A percentile compares a stretch with the other conserved stretches of the same genome.
Conservation (phyloP, 2,888 invertebrate genomes). For the Molanna angustata region DNA sequence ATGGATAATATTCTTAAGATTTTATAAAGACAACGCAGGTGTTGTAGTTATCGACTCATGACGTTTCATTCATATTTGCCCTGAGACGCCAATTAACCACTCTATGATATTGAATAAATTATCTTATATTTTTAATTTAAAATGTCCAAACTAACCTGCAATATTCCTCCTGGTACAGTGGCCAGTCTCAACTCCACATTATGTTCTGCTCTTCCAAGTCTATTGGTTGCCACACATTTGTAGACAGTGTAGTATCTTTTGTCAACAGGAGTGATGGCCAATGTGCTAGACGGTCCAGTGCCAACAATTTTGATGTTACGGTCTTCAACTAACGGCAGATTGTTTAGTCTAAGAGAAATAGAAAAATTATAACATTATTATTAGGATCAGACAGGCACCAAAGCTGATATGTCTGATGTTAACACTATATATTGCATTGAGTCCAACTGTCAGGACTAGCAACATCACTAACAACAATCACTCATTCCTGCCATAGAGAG, state of each 20-base stretch:
- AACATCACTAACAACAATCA: neutral
- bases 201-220: constrained; percentile 65
- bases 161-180: constrained; percentile 63
- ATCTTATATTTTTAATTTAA: neutral
- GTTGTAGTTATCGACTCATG: too few relatives aligned
- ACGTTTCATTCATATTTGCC: too few relatives aligned
- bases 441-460: neutral
- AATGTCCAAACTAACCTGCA: constrained; percentile 41
- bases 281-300: constrained; percentile 68
- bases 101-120: neutral
- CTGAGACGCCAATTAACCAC: neutral
- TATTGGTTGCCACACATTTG: constrained; percentile 79
- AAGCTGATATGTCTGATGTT: too few relatives aligned
- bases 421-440: neutral
- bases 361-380: too few relatives aligned
- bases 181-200: constrained; percentile 74
- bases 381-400: too few relatives aligned
- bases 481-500: too few relatives aligned
- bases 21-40: too few relatives aligned
- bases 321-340: constrained; percentile 54
- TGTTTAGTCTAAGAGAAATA: constrained; percentile 45
- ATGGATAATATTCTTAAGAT: too few relatives aligned
- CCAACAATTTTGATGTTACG: constrained; percentile 60
- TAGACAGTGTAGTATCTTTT: constrained; percentile 68
- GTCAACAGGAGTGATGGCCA: constrained; percentile 68